Evolutionary conservation across 2,113 vertebrate genomes (phyloP).

Genomic region (Gorilla gorilla): DNA sequence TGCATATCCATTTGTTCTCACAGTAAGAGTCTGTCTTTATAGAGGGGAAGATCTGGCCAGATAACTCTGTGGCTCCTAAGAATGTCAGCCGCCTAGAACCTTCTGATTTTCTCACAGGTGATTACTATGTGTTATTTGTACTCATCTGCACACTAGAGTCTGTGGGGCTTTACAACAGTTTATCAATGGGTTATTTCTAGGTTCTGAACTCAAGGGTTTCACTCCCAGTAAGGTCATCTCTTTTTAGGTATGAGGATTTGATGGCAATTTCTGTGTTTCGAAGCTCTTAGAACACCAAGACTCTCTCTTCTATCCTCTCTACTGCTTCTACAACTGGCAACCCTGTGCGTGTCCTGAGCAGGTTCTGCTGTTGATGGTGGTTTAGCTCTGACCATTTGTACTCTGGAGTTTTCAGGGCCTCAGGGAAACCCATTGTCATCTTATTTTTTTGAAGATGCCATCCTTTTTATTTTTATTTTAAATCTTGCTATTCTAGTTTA

Average conservation of each 20-base stretch:
- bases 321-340: neutral
- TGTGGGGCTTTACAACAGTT: neutral
- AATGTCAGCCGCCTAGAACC: neutral
- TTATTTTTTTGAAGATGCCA: neutral
- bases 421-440: neutral
- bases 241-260: neutral
- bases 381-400: neutral
- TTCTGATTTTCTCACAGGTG: neutral
- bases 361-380: neutral
- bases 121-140: neutral
- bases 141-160: neutral
- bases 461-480: neutral
- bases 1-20: neutral
- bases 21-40: neutral
- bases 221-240: neutral
- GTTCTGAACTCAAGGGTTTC: neutral
- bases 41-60: neutral
- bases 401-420: neutral
- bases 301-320: neutral
- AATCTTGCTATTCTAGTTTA: neutral
- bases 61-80: neutral
- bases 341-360: accelerated
- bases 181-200: neutral
- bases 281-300: neutral
- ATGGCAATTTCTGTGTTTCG: neutral